A percentile compares a stretch with the other conserved stretches of the same genome.
Evolutionary conservation across 2,797 vertebrate genomes (phyloP).

Genomic region (Oreortyx pictus): DNA sequence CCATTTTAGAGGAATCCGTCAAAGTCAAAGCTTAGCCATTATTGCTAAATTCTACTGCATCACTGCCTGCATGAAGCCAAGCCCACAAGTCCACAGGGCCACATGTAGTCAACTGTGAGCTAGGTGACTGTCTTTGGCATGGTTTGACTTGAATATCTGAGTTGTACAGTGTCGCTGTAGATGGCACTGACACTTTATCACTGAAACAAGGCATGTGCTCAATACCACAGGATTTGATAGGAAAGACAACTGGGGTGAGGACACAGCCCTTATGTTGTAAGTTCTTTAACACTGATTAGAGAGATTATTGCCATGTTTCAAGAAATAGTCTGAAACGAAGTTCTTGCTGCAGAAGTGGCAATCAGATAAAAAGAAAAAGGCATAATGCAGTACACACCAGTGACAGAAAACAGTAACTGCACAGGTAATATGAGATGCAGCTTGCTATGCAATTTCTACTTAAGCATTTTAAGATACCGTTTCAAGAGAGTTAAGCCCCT

Average conservation of each 20-base stretch:
- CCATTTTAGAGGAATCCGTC: conserved; percentile 9
- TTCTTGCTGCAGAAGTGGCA: neutral
- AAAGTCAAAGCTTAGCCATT: neutral
- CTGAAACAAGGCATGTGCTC: neutral
- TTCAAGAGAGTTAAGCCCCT: neutral
- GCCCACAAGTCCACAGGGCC: conserved; percentile 36
- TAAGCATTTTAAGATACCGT: neutral
- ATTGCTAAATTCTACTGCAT: conserved; percentile 32
- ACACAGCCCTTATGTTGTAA: neutral
- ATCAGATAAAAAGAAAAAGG: neutral
- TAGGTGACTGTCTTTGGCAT: neutral
- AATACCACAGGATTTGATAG: neutral
- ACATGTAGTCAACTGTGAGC: conserved; percentile 49
- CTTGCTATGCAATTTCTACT: neutral
- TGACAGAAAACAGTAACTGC: neutral
- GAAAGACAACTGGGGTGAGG: neutral
- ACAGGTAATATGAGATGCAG: neutral
- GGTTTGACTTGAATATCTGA: neutral
- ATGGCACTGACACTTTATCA: neutral
- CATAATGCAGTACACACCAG: neutral
- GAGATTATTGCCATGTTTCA: neutral
- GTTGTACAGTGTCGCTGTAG: neutral
- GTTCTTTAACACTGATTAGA: neutral
- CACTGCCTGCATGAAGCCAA: conserved; percentile 34
- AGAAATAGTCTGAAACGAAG: neutral